Evolutionary conservation across 2,113 vertebrate genomes (phyloP), one percentile per base, ranked within the genome.

Genomic region (Jaculus jaculus): DNA sequence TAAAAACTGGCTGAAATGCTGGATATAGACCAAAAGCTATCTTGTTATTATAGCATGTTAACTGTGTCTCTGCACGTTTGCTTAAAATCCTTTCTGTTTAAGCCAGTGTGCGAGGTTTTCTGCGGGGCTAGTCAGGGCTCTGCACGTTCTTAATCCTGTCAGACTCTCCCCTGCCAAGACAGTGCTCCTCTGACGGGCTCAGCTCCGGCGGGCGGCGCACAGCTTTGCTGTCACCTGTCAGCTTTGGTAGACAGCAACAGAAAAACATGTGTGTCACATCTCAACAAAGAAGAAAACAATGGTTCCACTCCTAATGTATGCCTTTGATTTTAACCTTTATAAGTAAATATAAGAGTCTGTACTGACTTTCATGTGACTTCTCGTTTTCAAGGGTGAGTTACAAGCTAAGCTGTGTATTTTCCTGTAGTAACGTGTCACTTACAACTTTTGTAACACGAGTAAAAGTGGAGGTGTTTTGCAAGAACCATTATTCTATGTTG

Each of bases 381-480:
- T 30, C 2, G 18, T 74, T 72, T 82, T 83, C 54, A 77, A 47
- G 21, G 23, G 28, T 7, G 34, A 54, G 54, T 54, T 54, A 54
- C 9, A 74, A 63, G 30, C 71, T 63, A 87, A 63, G 58, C 8
- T 20, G 0, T 77, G 37, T 68, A 47, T 77, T 82, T 78, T 74
- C 75, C 85, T 94, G 47, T 86, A 32, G 32, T 17, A 0, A 7
- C 9, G 4, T 54, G 39, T 80, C 28, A 5, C 58, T 78, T 61
- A 24, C 32, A 90, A 66, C 89, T 90, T 93, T 61, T 42, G 77
- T 74, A 84, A 89, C 11, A 1, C 54, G n/a, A 95, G 42, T 93
- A 92, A 90, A 93, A 93, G 72, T 71, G 51, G 68, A 93, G 39
- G n/a, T 71, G 61, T 92, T 95, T 92, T 58, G 60, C 68, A 87